phyloP scores from a whole-genome alignment of 2,113 vertebrate genomes.

The Cettia cetti region DNA sequence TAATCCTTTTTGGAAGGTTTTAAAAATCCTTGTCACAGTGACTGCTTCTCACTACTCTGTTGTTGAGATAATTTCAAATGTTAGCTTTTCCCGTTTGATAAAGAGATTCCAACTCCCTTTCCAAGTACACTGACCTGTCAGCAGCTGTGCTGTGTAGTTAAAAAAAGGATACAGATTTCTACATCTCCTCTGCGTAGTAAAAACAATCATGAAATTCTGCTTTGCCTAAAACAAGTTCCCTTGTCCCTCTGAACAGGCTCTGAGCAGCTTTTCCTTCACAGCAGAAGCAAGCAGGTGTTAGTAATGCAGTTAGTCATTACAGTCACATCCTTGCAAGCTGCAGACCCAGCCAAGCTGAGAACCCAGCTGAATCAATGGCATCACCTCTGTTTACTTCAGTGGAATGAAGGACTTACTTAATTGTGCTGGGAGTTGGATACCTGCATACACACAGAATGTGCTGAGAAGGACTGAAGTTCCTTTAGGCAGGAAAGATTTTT shows the following conservation, averaged over 20 bases:
- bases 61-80: not conserved
- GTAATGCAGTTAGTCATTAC: not conserved
- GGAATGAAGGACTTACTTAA: not conserved
- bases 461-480: not conserved
- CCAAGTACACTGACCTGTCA: rapidly evolving
- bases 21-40: not conserved
- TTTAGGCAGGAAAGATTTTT: not conserved
- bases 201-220: not conserved
- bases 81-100: not conserved
- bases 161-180: not conserved
- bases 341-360: not conserved
- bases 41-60: not conserved
- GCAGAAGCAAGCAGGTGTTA: not conserved
- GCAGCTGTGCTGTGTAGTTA: not conserved
- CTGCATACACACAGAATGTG: not conserved
- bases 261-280: not conserved
- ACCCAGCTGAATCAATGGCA: not conserved
- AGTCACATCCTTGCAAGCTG: not conserved
- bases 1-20: not conserved
- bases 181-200: not conserved
- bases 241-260: not conserved
- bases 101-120: not conserved
- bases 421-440: not conserved
- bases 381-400: not conserved
- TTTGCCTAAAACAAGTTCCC: not conserved